Evolutionary conservation across 2,888 invertebrate species (phyloP).

Genomic region (Cordilura impudica): DNA sequence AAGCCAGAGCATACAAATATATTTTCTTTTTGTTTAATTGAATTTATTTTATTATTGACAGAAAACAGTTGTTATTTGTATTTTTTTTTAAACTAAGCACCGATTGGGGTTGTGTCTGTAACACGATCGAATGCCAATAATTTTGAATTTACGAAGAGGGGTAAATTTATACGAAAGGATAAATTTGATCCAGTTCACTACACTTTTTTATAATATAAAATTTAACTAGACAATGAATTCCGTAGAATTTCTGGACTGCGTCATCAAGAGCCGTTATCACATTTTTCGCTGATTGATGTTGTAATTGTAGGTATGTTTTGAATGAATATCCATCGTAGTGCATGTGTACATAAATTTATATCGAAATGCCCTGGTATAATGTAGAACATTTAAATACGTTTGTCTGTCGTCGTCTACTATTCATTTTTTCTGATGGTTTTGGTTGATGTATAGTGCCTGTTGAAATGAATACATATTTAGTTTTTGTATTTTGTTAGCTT

Average conservation of each 20-base stretch:
- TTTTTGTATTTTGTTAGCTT: constrained; percentile 31
- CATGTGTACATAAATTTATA: neutral
- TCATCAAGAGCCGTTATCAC: constrained; percentile 47
- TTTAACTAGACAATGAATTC: too few relatives aligned
- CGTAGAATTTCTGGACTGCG: constrained; percentile 24
- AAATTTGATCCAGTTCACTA: too few relatives aligned
- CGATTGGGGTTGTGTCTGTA: too few relatives aligned
- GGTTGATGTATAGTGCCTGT: constrained; percentile 13
- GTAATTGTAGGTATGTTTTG: neutral
- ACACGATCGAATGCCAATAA: too few relatives aligned
- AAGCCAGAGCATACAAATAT: neutral
- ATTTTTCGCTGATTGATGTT: neutral
- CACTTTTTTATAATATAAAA: too few relatives aligned
- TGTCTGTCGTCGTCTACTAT: neutral
- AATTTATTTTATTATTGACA: too few relatives aligned
- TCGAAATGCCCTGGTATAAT: neutral
- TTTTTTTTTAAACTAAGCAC: too few relatives aligned
- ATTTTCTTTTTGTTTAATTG: too few relatives aligned
- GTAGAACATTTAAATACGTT: neutral
- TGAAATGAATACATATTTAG: constrained; percentile 30
- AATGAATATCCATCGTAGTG: neutral
- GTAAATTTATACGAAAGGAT: too few relatives aligned
- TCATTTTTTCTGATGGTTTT: constrained; percentile 12
- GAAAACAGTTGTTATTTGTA: too few relatives aligned
- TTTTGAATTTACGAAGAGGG: too few relatives aligned